Conservation (phyloP, 2,797 vertebrate genomes). For the Poecile montanus region DNA sequence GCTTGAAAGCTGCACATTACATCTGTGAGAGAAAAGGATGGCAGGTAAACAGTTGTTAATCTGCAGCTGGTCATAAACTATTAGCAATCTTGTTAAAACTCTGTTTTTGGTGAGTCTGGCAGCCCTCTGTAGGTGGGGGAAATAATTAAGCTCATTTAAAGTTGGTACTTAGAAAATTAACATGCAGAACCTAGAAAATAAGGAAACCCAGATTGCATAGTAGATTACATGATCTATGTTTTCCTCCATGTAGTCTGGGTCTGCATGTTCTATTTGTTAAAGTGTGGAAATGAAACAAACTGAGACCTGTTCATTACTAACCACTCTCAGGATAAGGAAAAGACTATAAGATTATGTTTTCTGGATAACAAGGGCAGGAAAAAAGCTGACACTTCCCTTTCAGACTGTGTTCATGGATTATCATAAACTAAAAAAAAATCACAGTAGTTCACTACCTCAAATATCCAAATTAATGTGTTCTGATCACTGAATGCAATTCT, state of each 20-base stretch:
- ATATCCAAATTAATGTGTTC: background rate
- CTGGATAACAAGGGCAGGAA: background rate
- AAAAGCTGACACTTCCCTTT: background rate
- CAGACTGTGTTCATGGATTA: background rate
- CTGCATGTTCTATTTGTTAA: background rate
- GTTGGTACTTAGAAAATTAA: background rate
- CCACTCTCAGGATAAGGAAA: background rate
- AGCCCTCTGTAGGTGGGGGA: background rate
- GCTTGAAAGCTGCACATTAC: background rate
- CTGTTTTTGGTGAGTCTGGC: background rate
- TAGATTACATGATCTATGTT: background rate
- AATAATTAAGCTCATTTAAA: background rate
- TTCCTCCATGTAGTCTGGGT: background rate
- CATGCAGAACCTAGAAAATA: background rate
- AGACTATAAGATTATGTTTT: background rate
- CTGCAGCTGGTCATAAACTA: background rate
- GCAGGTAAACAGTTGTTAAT: background rate
- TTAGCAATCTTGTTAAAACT: background rate
- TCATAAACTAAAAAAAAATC: fast-evolving
- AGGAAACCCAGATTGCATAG: background rate
- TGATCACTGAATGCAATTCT: background rate
- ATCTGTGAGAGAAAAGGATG: background rate
- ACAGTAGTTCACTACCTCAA: background rate
- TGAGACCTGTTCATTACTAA: background rate
- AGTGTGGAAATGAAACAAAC: background rate